Evolutionary conservation across 2,797 vertebrate species (phyloP), one percentile per base, ranked within the genome.

Genomic region (Phoebastria nigripes): DNA sequence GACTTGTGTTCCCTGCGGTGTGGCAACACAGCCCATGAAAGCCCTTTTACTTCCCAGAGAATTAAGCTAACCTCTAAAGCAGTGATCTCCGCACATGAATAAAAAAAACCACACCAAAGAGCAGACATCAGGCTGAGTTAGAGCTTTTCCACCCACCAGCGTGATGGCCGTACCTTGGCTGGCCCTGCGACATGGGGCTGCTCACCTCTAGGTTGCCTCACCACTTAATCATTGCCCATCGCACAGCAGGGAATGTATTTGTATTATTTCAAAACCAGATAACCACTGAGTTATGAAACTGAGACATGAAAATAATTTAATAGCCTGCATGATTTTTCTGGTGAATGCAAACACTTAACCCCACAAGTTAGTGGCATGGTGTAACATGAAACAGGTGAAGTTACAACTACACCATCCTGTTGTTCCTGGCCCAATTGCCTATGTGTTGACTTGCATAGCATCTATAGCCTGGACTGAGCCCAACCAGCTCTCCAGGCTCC

Each of bases 141-240:
- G 67, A 83, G 28, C 8, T 71, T 91, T 84, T 52, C 78, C 24
- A 63, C 29, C 18, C 11, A 22, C 9, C 41, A 67, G 15, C 10
- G 0, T n/a, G 41, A 90, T n/a, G 28, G n/a, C 14, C 16, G 4
- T 55, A 71, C 39, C 52, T 70, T 8, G 0, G 13, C 61, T 81
- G 55, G 55, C 51, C 22, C 33, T 42, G n/a, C 5, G 1, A 69
- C 0, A 0, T 1, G 4, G 62, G 46, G 31, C 51, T 70, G 62
- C 66, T 89, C 82, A 61, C 82, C 66, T 62, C 59, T 6, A 5
- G n/a, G 26, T 47, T 86, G 24, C 31, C 49, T 88, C 61, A 37
- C 33, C 37, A 21, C 44, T 67, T 73, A 46, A 63, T 35, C 1
- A 1, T 12, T 47, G 54, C 42, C 72, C 8, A 33, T 70, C 4